phyloP scores from a whole-genome alignment of 2,113 vertebrate genomes.

The Ceuthmochares aereus region DNA sequence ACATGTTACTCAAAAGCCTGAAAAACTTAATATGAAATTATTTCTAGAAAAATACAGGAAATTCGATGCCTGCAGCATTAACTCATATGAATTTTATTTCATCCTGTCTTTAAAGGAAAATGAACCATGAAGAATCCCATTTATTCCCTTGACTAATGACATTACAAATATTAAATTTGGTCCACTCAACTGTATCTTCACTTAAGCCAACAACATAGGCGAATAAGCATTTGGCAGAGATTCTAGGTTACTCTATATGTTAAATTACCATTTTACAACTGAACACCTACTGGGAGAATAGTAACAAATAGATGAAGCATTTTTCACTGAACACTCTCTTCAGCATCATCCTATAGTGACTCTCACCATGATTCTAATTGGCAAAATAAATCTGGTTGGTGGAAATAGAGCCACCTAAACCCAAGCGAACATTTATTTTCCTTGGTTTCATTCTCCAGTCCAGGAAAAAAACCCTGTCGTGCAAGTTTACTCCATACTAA shows the following conservation, averaged over 20 bases:
- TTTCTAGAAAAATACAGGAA: slow-evolving; percentile 12
- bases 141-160: slow-evolving; percentile 13
- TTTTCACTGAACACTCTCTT: slow-evolving; percentile 36
- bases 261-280: slow-evolving; percentile 51
- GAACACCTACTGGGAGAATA: slow-evolving; percentile 31
- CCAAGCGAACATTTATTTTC: not conserved
- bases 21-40: not conserved
- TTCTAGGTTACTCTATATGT: slow-evolving; percentile 46
- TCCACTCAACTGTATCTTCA: slow-evolving; percentile 10
- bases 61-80: not conserved
- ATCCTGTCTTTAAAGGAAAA: not conserved
- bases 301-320: slow-evolving; percentile 18
- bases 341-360: not conserved
- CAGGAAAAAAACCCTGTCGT: not conserved
- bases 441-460: not conserved
- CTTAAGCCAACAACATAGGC: slow-evolving; percentile 12
- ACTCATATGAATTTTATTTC: slow-evolving; percentile 20
- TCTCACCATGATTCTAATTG: slow-evolving; percentile 9
- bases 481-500: not conserved
- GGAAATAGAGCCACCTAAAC: not conserved
- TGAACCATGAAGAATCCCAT: not conserved
- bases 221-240: slow-evolving; percentile 23
- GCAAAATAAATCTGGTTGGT: not conserved
- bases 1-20: not conserved
- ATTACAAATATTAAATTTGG: not conserved